Conservation (phyloP, 2,888 invertebrate species). For the Aleiodes leptofemur region DNA sequence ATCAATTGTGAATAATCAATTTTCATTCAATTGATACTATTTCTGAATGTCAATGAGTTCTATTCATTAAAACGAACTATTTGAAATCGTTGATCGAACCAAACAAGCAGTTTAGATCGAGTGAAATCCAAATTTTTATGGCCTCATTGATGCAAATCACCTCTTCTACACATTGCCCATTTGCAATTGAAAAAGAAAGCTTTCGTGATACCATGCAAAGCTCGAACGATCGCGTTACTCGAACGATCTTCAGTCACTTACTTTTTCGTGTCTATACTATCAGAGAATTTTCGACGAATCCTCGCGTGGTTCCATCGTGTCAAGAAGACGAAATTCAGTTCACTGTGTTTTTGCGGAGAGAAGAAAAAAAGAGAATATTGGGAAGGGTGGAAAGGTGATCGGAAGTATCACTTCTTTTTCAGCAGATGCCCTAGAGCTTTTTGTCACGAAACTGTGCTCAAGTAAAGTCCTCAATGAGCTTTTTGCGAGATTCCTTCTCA, state of each 20-base stretch:
- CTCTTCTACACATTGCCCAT: slow-evolving; percentile 31
- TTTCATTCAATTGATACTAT: too few relatives aligned
- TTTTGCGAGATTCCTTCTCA: too few relatives aligned
- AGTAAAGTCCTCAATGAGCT: too few relatives aligned
- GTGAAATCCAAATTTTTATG: slow-evolving; percentile 9
- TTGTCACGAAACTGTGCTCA: too few relatives aligned
- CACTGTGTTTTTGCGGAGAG: neutral
- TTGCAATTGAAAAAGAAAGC: slow-evolving; percentile 38
- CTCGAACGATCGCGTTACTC: slow-evolving; percentile 38
- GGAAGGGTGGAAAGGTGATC: neutral
- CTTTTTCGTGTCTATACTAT: slow-evolving; percentile 37
- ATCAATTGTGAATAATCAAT: too few relatives aligned
- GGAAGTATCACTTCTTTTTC: neutral
- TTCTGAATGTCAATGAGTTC: too few relatives aligned
- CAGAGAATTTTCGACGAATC: slow-evolving; percentile 7
- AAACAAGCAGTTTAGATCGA: neutral
- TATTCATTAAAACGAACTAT: too few relatives aligned
- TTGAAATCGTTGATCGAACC: too few relatives aligned
- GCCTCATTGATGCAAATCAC: slow-evolving; percentile 43
- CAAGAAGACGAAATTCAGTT: slow-evolving; percentile 18
- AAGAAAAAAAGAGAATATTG: too few relatives aligned
- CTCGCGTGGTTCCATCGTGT: slow-evolving; percentile 27
- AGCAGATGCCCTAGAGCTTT: too few relatives aligned
- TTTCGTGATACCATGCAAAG: slow-evolving; percentile 46
- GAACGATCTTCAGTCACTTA: slow-evolving; percentile 44